A percentile compares a stretch with the other conserved stretches of the same genome.
Conservation (phyloP, 2,113 vertebrate genomes). For the Chiloscyllium plagiosum region DNA sequence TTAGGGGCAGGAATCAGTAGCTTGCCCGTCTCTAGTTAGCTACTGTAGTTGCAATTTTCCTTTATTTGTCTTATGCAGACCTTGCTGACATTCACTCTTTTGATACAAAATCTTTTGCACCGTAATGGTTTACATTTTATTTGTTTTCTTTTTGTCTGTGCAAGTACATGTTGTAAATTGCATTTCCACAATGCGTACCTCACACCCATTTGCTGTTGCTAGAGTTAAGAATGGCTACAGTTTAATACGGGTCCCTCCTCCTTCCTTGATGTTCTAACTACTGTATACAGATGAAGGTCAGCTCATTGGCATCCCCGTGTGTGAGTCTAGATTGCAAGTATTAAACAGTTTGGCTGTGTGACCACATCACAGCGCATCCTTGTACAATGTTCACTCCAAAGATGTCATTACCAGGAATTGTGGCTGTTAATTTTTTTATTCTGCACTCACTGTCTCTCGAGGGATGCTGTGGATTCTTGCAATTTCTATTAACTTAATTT, state of each 20-base stretch:
- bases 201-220: background rate
- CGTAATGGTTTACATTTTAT: background rate
- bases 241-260: background rate
- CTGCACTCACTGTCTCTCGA: background rate
- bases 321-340: background rate
- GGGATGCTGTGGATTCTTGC: background rate
- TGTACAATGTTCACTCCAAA: background rate
- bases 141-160: background rate
- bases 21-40: background rate
- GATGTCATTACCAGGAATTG: background rate
- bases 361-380: background rate
- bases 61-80: constrained; percentile 42
- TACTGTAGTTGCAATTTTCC: constrained; percentile 4
- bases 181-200: background rate
- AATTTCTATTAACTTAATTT: background rate
- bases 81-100: background rate
- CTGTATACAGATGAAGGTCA: background rate
- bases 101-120: background rate
- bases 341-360: background rate
- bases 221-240: background rate
- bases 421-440: background rate
- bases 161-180: background rate
- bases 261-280: background rate
- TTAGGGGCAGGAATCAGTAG: constrained; percentile 34
- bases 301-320: background rate